Percentiles rank a stretch among this genome's conserved stretches.
Conservation (phyloP, 2,113 vertebrate species). For the Murina feae region DNA sequence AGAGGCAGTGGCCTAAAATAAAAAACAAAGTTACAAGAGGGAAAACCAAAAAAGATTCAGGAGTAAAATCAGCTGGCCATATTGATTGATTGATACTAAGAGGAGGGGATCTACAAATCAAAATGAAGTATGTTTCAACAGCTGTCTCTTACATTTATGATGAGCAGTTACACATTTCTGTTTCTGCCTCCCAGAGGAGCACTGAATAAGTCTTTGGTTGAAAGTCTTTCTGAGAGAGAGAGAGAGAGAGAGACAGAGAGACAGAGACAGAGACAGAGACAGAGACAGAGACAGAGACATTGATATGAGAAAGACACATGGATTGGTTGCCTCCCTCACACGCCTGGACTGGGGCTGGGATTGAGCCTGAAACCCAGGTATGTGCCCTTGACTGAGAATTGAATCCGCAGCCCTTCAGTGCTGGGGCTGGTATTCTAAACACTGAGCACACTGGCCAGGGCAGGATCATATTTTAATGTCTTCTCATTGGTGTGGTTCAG, state of each 20-base stretch:
- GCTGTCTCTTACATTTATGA: not conserved
- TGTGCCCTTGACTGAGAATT: no score
- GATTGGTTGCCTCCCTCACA: no score
- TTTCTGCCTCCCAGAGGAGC: not conserved
- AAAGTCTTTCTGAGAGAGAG: not conserved
- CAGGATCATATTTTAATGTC: not conserved
- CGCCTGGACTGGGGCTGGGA: no score
- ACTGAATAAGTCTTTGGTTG: not conserved
- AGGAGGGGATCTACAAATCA: not conserved
- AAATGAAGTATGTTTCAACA: not conserved
- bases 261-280: no score
- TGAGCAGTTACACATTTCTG: not conserved
- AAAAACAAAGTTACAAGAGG: not conserved
- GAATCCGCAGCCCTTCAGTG: no score
- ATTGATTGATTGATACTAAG: not conserved
- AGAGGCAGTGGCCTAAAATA: not conserved
- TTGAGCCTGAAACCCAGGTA: no score
- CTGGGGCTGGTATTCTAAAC: no score
- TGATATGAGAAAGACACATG: no score
- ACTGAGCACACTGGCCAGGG: no score
- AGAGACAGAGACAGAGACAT: no score
- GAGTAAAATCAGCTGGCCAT: not conserved
- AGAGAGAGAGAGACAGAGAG: no score
- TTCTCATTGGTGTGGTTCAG: not conserved
- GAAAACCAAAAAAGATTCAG: not conserved